Evolutionary conservation across 1,140 invertebrate genomes (phyloP).

Genomic region (Drosophila aff.): DNA sequence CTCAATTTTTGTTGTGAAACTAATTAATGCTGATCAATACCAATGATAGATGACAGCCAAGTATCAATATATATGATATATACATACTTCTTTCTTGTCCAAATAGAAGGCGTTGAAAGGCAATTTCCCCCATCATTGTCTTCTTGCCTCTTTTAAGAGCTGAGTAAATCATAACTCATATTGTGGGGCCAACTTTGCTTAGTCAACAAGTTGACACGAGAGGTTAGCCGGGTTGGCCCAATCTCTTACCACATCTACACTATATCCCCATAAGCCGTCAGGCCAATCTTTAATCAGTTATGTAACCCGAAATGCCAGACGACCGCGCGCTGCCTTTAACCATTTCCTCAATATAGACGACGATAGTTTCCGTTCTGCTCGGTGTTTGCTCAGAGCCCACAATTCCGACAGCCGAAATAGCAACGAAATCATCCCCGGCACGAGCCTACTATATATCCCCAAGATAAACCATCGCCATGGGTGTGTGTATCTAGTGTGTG

Average conservation of each 20-base stretch:
- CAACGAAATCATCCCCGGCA: conserved; percentile 31
- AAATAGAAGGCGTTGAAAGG: conserved; percentile 22
- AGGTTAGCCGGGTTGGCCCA: conserved; percentile 18
- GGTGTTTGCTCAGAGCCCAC: conserved; percentile 53
- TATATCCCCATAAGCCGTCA: conserved; percentile 31
- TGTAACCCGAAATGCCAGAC: conserved; percentile 38
- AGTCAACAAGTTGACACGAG: conserved; percentile 49
- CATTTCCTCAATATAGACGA: conserved; percentile 54
- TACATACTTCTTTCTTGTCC: background rate
- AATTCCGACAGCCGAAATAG: conserved; percentile 24
- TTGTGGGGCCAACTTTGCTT: conserved; percentile 35
- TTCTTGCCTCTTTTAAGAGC: conserved; percentile 29
- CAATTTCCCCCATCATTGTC: conserved; percentile 38
- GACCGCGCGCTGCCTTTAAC: conserved; percentile 20
- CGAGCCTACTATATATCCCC: conserved; percentile 25
- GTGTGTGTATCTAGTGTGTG: conserved; percentile 4
- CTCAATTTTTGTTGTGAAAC: background rate
- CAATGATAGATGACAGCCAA: conserved; percentile 14
- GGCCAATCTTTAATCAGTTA: conserved; percentile 52
- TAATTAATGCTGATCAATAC: conserved; percentile 6
- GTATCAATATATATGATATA: background rate
- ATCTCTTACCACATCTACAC: conserved; percentile 28
- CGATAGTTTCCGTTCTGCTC: conserved; percentile 58
- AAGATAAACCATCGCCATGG: conserved; percentile 12
- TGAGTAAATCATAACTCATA: conserved; percentile 51